These are phyloP conservation scores for Phalacrocorax pelagicus DNA, from an alignment of 2,113 vertebrate genomes.

Conservation along the genomic window DNA sequence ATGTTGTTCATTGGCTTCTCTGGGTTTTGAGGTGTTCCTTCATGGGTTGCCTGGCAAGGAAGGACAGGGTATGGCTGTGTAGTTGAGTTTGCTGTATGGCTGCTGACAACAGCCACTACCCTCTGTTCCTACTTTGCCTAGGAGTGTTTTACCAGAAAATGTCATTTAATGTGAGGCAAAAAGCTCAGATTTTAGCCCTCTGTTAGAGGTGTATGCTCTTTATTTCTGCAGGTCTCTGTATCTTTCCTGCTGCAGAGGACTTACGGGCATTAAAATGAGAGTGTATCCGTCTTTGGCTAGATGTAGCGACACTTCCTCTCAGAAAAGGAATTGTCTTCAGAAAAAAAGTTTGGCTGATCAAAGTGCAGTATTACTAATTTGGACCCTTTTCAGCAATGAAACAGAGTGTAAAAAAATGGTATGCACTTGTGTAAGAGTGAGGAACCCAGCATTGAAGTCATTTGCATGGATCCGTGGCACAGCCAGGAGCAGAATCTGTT, in stretches of 20 bases:
- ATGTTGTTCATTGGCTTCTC: neutral
- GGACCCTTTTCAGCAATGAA: neutral
- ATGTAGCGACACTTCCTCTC: neutral
- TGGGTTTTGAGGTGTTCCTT: neutral
- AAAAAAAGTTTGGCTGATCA: neutral
- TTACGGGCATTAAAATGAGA: fast-evolving
- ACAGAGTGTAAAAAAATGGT: neutral
- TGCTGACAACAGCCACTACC: neutral
- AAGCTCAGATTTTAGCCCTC: neutral
- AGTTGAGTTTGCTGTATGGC: neutral
- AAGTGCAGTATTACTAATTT: neutral
- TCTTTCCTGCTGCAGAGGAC: neutral
- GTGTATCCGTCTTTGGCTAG: fast-evolving
- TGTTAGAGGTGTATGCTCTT: neutral
- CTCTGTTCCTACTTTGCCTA: neutral
- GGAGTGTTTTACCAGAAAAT: neutral
- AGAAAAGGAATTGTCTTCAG: neutral
- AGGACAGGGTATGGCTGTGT: neutral
- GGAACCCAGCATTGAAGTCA: neutral
- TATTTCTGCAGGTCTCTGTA: neutral
- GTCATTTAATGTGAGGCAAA: neutral
- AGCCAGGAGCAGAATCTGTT: neutral
- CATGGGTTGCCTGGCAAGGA: neutral
- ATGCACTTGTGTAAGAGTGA: neutral
- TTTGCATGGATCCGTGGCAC: neutral